A percentile compares a stretch with the other conserved stretches of the same genome.
Conservation (phyloP, 2,888 invertebrate species). For the Andrena bicolor region DNA sequence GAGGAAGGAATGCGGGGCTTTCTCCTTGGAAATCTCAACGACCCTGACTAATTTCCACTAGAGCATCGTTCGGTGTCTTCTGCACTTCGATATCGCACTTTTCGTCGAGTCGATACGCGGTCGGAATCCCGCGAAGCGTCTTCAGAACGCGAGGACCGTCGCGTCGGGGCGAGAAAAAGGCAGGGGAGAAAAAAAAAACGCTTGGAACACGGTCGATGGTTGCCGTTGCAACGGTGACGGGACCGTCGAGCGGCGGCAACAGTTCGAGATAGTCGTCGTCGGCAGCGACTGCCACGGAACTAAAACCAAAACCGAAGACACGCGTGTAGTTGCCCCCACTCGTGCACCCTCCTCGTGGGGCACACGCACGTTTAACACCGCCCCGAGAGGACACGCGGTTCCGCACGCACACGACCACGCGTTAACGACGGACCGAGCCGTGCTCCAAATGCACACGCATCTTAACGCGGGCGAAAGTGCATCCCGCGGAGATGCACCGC, state of each 20-base stretch:
- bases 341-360: conserved; percentile 63
- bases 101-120: not conserved
- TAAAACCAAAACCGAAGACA: conserved; percentile 84
- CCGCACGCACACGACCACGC: conserved; percentile 23
- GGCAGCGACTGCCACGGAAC: conserved; percentile 77
- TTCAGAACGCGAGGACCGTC: not conserved
- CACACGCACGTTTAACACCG: conserved; percentile 60
- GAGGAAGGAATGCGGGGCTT: not conserved
- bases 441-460: conserved; percentile 16
- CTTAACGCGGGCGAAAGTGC: conserved; percentile 16
- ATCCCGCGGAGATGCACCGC: conserved; percentile 23
- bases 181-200: too few species aligned
- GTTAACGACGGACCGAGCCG: conserved; percentile 10
- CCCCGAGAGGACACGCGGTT: conserved; percentile 42
- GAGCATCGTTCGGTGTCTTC: not conserved
- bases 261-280: conserved; percentile 55
- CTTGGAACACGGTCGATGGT: not conserved
- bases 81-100: not conserved
- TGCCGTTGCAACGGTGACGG: not conserved
- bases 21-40: not conserved
- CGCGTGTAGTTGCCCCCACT: conserved; percentile 80
- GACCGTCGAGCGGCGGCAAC: conserved; percentile 5
- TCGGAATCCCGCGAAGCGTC: not conserved
- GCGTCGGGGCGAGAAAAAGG: not conserved
- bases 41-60: too few species aligned